phyloP scores from a whole-genome alignment of 2,888 invertebrate genomes.

The Drosophila colorata region DNA sequence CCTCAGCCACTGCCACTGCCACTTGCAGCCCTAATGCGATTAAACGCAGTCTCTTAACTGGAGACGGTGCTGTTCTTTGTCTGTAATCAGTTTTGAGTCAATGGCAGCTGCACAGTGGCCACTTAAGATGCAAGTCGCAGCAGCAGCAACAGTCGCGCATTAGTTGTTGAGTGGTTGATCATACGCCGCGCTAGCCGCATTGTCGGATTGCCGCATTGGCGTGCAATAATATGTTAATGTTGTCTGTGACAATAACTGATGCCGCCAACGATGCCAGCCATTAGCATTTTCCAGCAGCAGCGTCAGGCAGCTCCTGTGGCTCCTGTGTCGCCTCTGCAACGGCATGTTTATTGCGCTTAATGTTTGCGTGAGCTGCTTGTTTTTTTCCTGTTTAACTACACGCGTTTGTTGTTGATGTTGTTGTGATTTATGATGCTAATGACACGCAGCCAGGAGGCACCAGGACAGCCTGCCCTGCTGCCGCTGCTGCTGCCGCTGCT shows the following conservation, averaged over 20 bases:
- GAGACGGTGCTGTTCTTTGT: slow-evolving; percentile 1
- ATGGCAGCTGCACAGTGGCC: slow-evolving; percentile 7
- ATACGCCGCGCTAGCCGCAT: slow-evolving; percentile 40
- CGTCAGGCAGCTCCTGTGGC: slow-evolving; percentile 10
- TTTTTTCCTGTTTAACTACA: slow-evolving; percentile 37
- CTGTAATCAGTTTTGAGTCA: slow-evolving; percentile 16
- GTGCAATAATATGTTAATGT: slow-evolving; percentile 84
- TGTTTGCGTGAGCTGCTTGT: slow-evolving; percentile 65
- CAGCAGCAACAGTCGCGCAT: slow-evolving; percentile 8
- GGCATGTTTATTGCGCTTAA: slow-evolving; percentile 82
- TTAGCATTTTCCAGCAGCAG: slow-evolving; percentile 71
- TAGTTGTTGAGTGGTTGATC: slow-evolving; percentile 32
- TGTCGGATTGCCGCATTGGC: slow-evolving; percentile 45
- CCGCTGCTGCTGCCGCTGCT: slow-evolving; percentile 34
- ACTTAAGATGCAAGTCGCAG: slow-evolving; percentile 55
- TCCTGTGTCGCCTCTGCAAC: slow-evolving; percentile 40
- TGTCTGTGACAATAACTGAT: slow-evolving; percentile 76
- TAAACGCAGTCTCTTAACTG: slow-evolving; percentile 11
- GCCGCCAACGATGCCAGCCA: slow-evolving; percentile 57
- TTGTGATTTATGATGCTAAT: slow-evolving; percentile 84
- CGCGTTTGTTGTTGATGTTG: slow-evolving; percentile 52
- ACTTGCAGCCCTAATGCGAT: slow-evolving; percentile 26
- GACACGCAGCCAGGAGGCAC: slow-evolving; percentile 67
- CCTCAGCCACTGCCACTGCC: slow-evolving; percentile 3
- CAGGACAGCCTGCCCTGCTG: slow-evolving; percentile 11